phyloP scores from a whole-genome alignment of 2,113 vertebrate genomes.

The Oncorhynchus masou region DNA sequence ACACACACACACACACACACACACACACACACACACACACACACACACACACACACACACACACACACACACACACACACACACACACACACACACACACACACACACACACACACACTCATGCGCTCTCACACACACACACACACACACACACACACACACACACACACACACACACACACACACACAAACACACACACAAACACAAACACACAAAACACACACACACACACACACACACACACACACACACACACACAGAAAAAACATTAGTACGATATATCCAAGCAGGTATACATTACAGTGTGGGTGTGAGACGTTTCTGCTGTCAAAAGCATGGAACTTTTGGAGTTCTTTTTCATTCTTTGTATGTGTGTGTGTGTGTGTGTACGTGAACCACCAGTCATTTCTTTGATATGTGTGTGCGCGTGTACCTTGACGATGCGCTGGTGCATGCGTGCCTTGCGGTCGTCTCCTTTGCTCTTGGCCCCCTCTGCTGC shows the following conservation, averaged over 20 bases:
- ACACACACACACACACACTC: slow-evolving; percentile 25
- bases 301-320: no score
- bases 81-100: slow-evolving; percentile 19
- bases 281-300: no score
- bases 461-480: slow-evolving; percentile 87
- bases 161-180: slow-evolving; percentile 19
- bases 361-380: no score
- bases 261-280: no score
- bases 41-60: slow-evolving; percentile 21
- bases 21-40: slow-evolving; percentile 19
- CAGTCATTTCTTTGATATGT: background rate
- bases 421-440: slow-evolving; percentile 78
- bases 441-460: slow-evolving; percentile 90
- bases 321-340: no score
- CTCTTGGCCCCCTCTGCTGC: slow-evolving; percentile 81
- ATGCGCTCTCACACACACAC: slow-evolving; percentile 24
- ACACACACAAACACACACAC: slow-evolving; percentile 21
- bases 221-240: no score
- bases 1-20: slow-evolving; percentile 23
- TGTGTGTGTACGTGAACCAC: background rate
- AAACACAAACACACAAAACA: no score
- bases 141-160: slow-evolving; percentile 23
- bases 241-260: slow-evolving; percentile 13
- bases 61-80: slow-evolving; percentile 23
- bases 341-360: no score